phyloP scores from a whole-genome alignment of 2,113 vertebrate species.

The Eptesicus fuscus region DNA sequence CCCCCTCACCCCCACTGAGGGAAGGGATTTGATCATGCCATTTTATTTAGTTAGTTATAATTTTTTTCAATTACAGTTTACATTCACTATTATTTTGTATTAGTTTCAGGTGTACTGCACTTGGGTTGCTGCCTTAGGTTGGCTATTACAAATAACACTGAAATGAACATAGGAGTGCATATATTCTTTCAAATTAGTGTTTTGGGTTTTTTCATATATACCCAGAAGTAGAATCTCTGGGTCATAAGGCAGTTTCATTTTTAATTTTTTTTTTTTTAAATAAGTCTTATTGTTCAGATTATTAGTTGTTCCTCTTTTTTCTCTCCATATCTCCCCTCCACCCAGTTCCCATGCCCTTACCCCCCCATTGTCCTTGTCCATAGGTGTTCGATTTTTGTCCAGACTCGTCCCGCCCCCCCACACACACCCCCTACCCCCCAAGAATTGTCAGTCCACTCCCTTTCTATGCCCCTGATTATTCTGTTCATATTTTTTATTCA shows the following conservation, averaged over 20 bases:
- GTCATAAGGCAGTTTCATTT: background rate
- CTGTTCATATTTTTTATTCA: too few relatives aligned
- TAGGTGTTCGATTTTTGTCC: too few relatives aligned
- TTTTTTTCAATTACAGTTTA: background rate
- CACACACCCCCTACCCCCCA: too few relatives aligned
- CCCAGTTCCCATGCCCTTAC: too few relatives aligned
- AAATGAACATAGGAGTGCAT: background rate
- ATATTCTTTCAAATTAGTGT: background rate
- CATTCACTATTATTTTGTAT: background rate
- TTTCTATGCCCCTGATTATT: too few relatives aligned
- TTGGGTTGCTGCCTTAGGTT: background rate
- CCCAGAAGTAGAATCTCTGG: background rate
- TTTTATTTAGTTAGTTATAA: background rate
- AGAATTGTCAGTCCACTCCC: too few relatives aligned
- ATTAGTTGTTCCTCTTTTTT: too few relatives aligned
- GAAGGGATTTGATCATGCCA: background rate
- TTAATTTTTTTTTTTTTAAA: background rate
- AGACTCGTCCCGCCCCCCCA: too few relatives aligned
- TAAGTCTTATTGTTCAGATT: too few relatives aligned
- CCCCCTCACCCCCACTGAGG: fast-evolving
- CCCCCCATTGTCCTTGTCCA: too few relatives aligned
- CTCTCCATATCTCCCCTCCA: too few relatives aligned
- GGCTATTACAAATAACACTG: background rate
- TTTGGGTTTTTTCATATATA: background rate
- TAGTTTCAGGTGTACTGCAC: background rate